Evolutionary conservation across 2,888 invertebrate species (phyloP), one percentile per base, ranked within the genome.

Genomic region (Theretra japonica): DNA sequence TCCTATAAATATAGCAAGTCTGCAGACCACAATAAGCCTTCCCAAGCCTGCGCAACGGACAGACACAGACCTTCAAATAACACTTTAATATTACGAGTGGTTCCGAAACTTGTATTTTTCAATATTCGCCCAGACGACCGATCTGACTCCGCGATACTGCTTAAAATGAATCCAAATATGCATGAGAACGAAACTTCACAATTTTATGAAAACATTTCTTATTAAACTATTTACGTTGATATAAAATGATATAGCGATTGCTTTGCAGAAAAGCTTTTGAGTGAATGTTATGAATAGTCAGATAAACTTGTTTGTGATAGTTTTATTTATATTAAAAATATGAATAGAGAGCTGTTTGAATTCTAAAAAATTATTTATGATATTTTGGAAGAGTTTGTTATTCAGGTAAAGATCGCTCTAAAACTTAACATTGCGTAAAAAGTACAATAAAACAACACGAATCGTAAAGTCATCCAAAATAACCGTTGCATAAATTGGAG

Each of bases 21-120:
- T 65, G 15, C 5, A 65, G 65, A 48, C 41, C 23, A 65, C 48
- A 65, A 65, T 65, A 41, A 48, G 41, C 23, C 15, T 23, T 0
- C 65, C 15, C 23, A 65, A 41, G 17, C 17, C 41, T 21, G 65
- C 17, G 15, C 23, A 2, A 23, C 25, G 11, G 58, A 4, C 48
- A 7, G 62, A 8, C 21, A 23, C 21, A 21, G 23, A 65, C 65
- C 65, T 65, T 65, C 41, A 48, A 65, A 48, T 48, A 48, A 48
- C 41, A 65, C 65, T 65, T 65, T 65, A 23, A 65, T 48, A 65
- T 48, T 17, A 23, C 65, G 2, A 65, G 65, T 23, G 23, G 23
- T 17, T 23, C 48, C 48, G 65, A 65, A 41, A 48, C 17, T 65
- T 48, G 41, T 65, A 65, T 65, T 48, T 65, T 65, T 65, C 65